These are phyloP conservation scores for Ganaspis brasiliensis DNA, from an alignment of 2,888 invertebrate genomes.

Conservation along the genomic window DNA sequence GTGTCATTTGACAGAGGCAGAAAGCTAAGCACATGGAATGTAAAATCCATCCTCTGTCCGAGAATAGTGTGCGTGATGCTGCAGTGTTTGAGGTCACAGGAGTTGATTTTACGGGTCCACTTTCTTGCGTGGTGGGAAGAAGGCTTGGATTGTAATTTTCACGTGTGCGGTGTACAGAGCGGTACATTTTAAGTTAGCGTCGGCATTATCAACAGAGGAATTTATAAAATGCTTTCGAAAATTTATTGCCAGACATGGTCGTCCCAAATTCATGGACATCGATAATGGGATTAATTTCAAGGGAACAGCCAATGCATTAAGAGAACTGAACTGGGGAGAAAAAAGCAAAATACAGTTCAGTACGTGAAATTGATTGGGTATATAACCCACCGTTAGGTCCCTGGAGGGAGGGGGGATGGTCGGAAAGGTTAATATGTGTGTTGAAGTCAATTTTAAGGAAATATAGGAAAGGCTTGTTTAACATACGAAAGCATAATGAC, in stretches of 20 bases:
- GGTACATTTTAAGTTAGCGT: neutral
- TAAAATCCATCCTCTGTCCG: neutral
- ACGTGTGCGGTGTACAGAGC: too few relatives aligned
- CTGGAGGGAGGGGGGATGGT: constrained; percentile 49
- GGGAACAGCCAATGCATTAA: neutral
- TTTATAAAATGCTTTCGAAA: neutral
- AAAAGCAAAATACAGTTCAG: constrained; percentile 45
- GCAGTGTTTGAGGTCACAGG: too few relatives aligned
- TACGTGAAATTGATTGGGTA: constrained; percentile 60
- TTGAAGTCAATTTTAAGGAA: constrained; percentile 65
- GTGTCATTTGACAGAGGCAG: constrained; percentile 48
- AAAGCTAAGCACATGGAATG: neutral
- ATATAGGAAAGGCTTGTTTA: constrained; percentile 49
- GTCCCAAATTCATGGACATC: neutral
- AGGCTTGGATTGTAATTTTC: constrained; percentile 43
- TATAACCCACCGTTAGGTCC: constrained; percentile 54
- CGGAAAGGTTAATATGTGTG: constrained; percentile 67
- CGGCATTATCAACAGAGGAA: too few relatives aligned
- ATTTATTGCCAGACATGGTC: neutral
- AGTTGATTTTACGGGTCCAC: constrained; percentile 73
- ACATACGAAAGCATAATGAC: constrained; percentile 66
- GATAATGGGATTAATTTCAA: neutral
- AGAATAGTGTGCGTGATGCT: constrained; percentile 64
- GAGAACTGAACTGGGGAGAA: neutral
- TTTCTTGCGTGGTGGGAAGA: constrained; percentile 61